Base-by-base conservation (phyloP, 2,888 invertebrate genomes). In the Cephus nigrinus region DNA sequence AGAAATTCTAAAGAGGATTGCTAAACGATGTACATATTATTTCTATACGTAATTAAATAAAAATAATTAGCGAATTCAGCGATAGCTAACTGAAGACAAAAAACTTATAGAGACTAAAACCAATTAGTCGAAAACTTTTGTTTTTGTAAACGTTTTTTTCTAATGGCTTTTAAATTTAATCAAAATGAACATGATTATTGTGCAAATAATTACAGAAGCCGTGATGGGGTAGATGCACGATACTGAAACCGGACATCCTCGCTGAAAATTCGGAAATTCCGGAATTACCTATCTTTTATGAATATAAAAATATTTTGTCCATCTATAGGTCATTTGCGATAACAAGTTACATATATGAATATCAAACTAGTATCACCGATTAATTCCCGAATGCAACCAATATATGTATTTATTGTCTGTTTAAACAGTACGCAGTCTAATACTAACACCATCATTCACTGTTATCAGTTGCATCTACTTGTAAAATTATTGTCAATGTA, bases 151-250 rank as follows among this genome's bases (percentile, higher is more conserved):
- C 5, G 0, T 15, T 55, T 15, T 55, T 9, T 23, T 55, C 23
- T 23, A 55, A 23, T 9, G 23, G 2, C 9, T 55, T 23, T 9
- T 9, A 23, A 23, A 23, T 23, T 55, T 0, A 55, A 0, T 23
- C 23, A 55, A 55, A 55, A 55, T 55, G 9, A 55, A 23, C 55
- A 55, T 23, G 55, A 55, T 55, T 5, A 23, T 55, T 23, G 23
- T 55, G 9, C 55, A 9, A 84, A 78, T 82, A 84, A 86, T 87
- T 87, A 87, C 86, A 79, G 76, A 84, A 81, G 82, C 76, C 76
- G 83, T 80, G 84, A 81, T 83, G 82, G 86, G 85, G 83, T 85
- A 85, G 80, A 83, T 85, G 84, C 85, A 86, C 85, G 83, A 82
- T 84, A 85, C 87, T 86, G 85, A 83, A 87, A 83, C 85, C 82